Evolutionary conservation across 2,113 vertebrate species (phyloP).

Genomic region (Hemiscyllium ocellatum): DNA sequence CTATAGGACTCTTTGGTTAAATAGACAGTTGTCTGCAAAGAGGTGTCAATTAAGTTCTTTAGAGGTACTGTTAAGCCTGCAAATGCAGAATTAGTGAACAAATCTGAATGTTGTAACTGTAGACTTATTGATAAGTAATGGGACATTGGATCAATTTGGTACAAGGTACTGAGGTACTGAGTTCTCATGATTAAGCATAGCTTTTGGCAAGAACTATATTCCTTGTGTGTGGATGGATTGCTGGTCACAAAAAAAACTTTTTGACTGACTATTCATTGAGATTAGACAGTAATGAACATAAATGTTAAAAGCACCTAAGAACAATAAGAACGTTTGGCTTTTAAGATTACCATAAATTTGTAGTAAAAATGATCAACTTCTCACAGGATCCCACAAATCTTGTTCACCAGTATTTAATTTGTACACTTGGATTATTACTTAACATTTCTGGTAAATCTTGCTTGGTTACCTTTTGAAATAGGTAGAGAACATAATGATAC

Average conservation of each 20-base stretch:
- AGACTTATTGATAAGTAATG: neutral
- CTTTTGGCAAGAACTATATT: neutral
- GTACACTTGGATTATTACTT: neutral
- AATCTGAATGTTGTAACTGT: neutral
- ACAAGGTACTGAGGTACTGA: neutral
- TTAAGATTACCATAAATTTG: neutral
- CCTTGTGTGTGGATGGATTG: neutral
- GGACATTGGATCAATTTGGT: neutral
- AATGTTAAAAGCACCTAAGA: neutral
- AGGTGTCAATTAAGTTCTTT: neutral
- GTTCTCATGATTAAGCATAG: neutral
- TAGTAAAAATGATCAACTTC: neutral
- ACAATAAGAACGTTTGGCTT: neutral
- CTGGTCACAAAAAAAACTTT: neutral
- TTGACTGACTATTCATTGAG: neutral
- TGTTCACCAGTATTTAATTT: neutral
- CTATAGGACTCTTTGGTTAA: constrained; percentile 5
- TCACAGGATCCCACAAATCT: neutral
- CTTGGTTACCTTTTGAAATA: neutral
- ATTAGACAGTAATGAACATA: neutral
- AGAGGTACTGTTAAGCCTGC: neutral
- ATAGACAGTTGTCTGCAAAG: constrained; percentile 5
- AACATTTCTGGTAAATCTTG: neutral
- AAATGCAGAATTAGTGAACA: constrained; percentile 17
- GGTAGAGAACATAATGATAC: neutral